These are phyloP conservation scores for Otolemur garnettii DNA, from an alignment of 2,113 vertebrate species.

Conservation along the genomic window DNA sequence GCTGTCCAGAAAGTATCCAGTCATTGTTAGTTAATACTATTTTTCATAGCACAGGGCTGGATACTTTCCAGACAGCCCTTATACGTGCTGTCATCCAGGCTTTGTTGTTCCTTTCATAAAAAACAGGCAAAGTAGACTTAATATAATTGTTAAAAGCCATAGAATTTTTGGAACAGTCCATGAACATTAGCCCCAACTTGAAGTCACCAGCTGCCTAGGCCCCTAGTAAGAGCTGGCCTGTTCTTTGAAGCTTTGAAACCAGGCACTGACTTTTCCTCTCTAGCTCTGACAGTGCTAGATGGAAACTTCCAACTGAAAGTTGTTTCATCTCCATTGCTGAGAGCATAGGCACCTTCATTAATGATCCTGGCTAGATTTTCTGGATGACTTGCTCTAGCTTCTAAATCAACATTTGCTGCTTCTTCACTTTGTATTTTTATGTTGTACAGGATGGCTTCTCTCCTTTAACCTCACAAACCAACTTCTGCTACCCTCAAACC, in stretches of 20 bases:
- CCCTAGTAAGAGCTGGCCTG: neutral
- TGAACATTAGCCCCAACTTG: neutral
- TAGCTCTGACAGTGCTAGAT: neutral
- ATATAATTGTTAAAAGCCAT: neutral
- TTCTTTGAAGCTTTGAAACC: neutral
- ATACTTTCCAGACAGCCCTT: no score
- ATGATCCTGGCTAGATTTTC: neutral
- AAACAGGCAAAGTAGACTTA: neutral
- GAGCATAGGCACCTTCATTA: neutral
- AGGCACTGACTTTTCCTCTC: neutral
- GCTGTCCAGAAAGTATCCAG: no score
- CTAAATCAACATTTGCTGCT: neutral
- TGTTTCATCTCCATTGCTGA: neutral
- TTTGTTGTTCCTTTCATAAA: neutral
- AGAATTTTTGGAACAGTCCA: neutral
- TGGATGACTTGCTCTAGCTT: neutral
- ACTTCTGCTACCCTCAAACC: neutral
- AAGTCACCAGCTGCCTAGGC: neutral
- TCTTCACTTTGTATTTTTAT: neutral
- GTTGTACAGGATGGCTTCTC: neutral
- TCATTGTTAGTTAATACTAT: no score
- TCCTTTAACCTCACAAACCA: neutral
- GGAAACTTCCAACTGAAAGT: neutral
- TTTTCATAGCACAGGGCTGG: no score
- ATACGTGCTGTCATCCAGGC: neutral